Conservation (phyloP, 2,113 vertebrate species). For the Promerops cafer region DNA sequence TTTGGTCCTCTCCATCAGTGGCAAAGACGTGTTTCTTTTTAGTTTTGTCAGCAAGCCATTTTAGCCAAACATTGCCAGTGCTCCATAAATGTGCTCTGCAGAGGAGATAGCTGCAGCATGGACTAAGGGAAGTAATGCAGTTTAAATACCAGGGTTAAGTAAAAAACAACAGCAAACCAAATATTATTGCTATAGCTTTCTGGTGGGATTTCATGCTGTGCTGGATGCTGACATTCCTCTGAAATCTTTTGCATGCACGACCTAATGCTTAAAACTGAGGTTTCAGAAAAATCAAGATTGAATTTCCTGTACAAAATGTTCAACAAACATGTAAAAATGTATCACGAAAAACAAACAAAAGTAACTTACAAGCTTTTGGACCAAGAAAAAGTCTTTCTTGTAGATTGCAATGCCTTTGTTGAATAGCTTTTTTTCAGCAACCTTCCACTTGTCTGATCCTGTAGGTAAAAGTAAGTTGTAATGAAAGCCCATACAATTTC, state of each 20-base stretch:
- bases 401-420: constrained; percentile 92
- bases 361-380: constrained; percentile 91
- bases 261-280: background rate
- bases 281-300: background rate
- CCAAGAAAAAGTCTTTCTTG: constrained; percentile 98
- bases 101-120: background rate
- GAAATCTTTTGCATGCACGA: background rate
- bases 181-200: background rate
- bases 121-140: background rate
- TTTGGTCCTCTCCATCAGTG: background rate
- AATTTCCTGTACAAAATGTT: background rate
- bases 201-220: background rate
- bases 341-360: background rate
- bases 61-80: background rate
- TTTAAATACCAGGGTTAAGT: background rate
- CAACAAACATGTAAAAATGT: background rate
- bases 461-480: background rate
- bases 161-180: background rate
- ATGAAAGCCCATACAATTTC: background rate
- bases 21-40: background rate
- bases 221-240: background rate
- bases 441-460: constrained; percentile 95
- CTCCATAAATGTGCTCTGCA: background rate
- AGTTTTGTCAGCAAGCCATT: background rate
- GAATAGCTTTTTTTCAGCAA: constrained; percentile 87